phyloP scores from a whole-genome alignment of 2,797 vertebrate species.

The Anguilla megastoma region DNA sequence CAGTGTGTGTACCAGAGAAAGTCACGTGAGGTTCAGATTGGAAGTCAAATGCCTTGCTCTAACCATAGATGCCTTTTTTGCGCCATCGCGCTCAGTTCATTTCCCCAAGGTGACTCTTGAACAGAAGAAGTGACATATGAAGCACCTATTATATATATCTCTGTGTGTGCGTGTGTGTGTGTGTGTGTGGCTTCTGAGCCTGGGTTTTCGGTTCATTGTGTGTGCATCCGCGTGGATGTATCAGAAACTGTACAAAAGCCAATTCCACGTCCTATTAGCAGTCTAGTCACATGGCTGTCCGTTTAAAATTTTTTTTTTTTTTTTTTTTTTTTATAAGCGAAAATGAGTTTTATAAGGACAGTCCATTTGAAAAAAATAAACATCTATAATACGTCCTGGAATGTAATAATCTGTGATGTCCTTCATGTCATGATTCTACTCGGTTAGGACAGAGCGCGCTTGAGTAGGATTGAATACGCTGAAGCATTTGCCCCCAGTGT shows the following conservation, averaged over 20 bases:
- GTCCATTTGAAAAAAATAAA: not conserved
- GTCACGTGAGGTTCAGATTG: constrained; percentile 45
- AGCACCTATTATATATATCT: not conserved
- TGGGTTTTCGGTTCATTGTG: not conserved
- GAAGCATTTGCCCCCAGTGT: not conserved
- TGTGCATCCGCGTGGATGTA: not conserved
- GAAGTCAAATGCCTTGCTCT: constrained; percentile 38
- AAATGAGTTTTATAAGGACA: not conserved
- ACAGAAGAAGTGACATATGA: not conserved
- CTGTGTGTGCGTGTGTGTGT: not conserved
- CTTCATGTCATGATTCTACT: not conserved
- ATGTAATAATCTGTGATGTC: not conserved
- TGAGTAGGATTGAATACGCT: not conserved
- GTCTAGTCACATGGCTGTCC: not conserved
- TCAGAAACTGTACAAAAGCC: not conserved
- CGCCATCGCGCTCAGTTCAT: constrained; percentile 66
- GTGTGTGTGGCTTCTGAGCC: not conserved
- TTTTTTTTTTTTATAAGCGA: not conserved
- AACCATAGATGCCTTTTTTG: constrained; percentile 52
- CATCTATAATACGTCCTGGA: not conserved
- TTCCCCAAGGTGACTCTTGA: constrained; percentile 74
- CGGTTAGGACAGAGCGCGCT: not conserved
- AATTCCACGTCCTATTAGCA: not conserved
- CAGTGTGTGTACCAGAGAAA: constrained; percentile 53
- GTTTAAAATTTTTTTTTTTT: not conserved